Evolutionary conservation across 2,888 invertebrate genomes (phyloP).

Genomic region (Dromius quadrimaculatus): DNA sequence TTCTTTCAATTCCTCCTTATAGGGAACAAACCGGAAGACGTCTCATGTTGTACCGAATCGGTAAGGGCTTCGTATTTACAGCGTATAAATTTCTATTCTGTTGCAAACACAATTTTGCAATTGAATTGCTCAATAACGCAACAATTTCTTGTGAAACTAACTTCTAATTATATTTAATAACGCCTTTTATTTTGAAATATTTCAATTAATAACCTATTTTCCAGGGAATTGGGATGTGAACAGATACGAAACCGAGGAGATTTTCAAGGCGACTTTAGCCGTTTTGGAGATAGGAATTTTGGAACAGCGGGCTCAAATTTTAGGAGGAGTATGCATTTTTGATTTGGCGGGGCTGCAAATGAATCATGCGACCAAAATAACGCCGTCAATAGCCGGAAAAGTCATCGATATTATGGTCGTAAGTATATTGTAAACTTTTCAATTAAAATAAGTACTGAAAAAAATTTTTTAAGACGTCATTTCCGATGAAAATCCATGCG

Average conservation of each 20-base stretch:
- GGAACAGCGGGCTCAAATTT: conserved; percentile 80
- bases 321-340: conserved; percentile 82
- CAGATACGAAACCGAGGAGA: conserved; percentile 73
- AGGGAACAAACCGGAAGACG: conserved; percentile 80
- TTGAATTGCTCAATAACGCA: neutral
- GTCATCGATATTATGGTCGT: conserved; percentile 80
- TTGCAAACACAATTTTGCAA: neutral
- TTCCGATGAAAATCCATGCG: conserved; percentile 79
- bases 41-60: conserved; percentile 79
- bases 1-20: conserved; percentile 81
- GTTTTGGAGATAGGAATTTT: conserved; percentile 80
- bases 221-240: conserved; percentile 82
- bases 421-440: conserved; percentile 60
- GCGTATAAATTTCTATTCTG: neutral
- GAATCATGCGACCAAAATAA: conserved; percentile 80
- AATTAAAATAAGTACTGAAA: conserved; percentile 14
- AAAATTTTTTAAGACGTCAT: conserved; percentile 74
- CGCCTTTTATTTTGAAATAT: neutral
- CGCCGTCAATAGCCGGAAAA: conserved; percentile 77
- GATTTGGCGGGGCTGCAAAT: conserved; percentile 79
- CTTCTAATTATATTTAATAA: neutral
- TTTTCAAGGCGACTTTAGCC: conserved; percentile 79
- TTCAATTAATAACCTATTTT: conserved; percentile 34
- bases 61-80: conserved; percentile 62
- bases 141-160: neutral